Base-by-base conservation (phyloP, 2,888 invertebrate species). In the Pterobdella sp. region DNA sequence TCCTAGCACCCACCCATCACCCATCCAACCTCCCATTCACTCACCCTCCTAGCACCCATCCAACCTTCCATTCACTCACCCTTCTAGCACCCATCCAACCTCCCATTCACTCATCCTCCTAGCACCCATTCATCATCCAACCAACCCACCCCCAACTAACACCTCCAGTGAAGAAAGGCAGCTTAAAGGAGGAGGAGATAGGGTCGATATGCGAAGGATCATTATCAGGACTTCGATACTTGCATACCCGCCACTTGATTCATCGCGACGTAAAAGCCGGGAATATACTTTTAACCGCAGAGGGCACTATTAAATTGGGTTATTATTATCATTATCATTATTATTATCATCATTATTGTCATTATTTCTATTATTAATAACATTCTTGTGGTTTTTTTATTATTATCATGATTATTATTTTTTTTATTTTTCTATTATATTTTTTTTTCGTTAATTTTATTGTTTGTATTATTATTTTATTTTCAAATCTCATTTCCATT, bases 251-350 rank as follows among this genome's bases (percentile, higher is more conserved):
- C 77, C 91, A 90, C 37, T 83, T 87, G 76, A 89, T 89, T 78
- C 89, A 89, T 83, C 87, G 98, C 71, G 98, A 99, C 84, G 92
- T 98, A 68, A 98, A 98, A 85, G 98, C 98, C 26, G 98, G 98
- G 75, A 98, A 98, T 85, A 97, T 99, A 80, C 87, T 98, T 68
- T 88, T 98, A 68, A 98, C 97, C 0, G 98, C 98, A 85, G 91
- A 91, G 83, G 98, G 97, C 64, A 90, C 91, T 18, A 96, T 99
- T 1, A 99, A 99, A 84, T 86, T 98, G 80, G 88, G 87, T 75
- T 31, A 65, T 49, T 56, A 22, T 22, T 31, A 1, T 34, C 34
- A 29, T 4, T 26, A 10, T 29, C 3, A 49, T 4, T 37, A 52
- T 1, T 69, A 18, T 4, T 56, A 49, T 69, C 1, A 2, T 0